Conservation (phyloP, 2,113 vertebrate species). For the Trichechus manatus region DNA sequence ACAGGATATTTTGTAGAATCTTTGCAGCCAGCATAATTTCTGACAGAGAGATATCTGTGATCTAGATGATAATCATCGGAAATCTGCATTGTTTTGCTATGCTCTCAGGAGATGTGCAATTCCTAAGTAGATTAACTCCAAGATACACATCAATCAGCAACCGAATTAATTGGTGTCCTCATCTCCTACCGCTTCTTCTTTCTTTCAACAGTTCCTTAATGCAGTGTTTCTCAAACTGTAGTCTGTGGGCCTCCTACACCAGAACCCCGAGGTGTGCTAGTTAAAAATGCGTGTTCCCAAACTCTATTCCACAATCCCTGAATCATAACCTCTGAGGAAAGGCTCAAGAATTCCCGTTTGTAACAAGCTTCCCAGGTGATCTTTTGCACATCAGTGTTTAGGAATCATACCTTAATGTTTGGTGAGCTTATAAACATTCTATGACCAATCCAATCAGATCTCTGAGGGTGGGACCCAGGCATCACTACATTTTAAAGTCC, state of each 20-base stretch:
- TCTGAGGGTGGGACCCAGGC: not conserved
- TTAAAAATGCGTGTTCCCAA: not conserved
- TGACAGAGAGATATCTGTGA: conserved; percentile 57
- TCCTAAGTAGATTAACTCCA: conserved; percentile 13
- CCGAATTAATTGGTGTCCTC: conserved; percentile 60
- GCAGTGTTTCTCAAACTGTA: conserved; percentile 17
- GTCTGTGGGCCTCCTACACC: not conserved
- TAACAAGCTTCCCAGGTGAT: not conserved
- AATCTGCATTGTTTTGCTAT: conserved; percentile 26
- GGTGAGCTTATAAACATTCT: not conserved
- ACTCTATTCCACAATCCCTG: not conserved
- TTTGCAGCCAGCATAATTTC: conserved; percentile 32
- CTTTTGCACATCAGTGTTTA: not conserved
- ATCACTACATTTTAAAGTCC: not conserved
- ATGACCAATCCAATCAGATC: not conserved
- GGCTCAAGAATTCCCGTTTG: not conserved
- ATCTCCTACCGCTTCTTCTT: conserved; percentile 19
- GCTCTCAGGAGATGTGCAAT: conserved; percentile 35
- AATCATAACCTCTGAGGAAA: not conserved
- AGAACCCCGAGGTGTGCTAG: not conserved
- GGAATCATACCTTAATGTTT: not conserved
- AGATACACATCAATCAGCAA: conserved; percentile 53
- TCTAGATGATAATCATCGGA: conserved; percentile 47
- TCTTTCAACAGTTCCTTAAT: conserved; percentile 47
- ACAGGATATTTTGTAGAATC: conserved; percentile 5